Conservation (phyloP, 2,797 vertebrate genomes). For the Chelon labrosus region DNA sequence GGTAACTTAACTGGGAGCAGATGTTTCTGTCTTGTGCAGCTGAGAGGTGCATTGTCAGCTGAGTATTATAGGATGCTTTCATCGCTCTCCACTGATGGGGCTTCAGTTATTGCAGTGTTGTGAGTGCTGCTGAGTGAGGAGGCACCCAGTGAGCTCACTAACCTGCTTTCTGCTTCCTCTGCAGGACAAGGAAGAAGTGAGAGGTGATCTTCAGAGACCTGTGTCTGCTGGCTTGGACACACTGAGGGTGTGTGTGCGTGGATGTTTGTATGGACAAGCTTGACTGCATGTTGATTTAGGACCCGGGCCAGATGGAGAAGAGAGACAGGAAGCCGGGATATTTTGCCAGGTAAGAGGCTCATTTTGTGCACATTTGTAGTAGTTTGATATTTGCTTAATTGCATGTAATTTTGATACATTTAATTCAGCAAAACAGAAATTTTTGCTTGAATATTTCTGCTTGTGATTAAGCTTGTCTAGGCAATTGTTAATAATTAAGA, state of each 20-base stretch:
- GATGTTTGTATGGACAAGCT: constrained; percentile 53
- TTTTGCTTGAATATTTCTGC: not conserved
- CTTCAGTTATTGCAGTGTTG: constrained; percentile 39
- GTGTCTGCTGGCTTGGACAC: constrained; percentile 55
- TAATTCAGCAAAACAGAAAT: too few relatives aligned
- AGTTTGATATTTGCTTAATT: not conserved
- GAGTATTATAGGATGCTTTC: constrained; percentile 52
- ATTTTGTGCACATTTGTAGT: not conserved
- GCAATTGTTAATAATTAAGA: not conserved
- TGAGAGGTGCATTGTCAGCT: constrained; percentile 44
- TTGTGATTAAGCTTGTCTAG: not conserved
- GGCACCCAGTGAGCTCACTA: constrained; percentile 28
- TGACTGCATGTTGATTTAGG: constrained; percentile 59
- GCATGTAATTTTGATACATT: not conserved
- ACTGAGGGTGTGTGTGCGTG: constrained; percentile 32
- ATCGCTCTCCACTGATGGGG: constrained; percentile 51
- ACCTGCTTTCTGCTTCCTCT: constrained; percentile 20
- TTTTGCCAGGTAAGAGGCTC: constrained; percentile 81
- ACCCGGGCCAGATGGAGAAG: constrained; percentile 81
- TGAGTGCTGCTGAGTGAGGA: constrained; percentile 44
- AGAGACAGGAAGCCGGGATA: constrained; percentile 86
- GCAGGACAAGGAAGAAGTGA: constrained; percentile 62
- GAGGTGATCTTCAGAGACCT: constrained; percentile 36
- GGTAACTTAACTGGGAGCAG: constrained; percentile 35
- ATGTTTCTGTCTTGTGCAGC: constrained; percentile 24